Percentiles rank a stretch among this genome's conserved stretches.
phyloP scores from a whole-genome alignment of 2,113 vertebrate species.

The Dasyprocta punctata region DNA sequence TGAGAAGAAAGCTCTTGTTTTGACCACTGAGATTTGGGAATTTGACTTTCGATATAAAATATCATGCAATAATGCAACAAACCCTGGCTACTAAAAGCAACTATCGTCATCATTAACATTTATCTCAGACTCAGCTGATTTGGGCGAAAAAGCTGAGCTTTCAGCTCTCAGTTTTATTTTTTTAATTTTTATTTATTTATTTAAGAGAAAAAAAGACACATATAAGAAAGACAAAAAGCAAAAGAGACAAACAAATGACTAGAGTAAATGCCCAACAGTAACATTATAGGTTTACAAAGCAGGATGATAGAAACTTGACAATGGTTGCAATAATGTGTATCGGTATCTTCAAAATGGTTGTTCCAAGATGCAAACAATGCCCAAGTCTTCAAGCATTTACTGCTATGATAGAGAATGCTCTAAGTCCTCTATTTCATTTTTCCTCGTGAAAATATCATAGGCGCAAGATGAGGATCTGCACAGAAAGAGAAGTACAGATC shows the following conservation, averaged over 20 bases:
- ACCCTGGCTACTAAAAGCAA: background rate
- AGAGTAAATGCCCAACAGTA: no score
- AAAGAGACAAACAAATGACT: no score
- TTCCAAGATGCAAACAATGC: background rate
- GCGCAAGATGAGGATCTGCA: background rate
- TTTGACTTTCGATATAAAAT: background rate
- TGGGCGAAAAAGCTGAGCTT: background rate
- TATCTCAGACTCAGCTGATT: background rate
- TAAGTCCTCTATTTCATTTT: background rate
- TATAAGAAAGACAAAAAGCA: no score
- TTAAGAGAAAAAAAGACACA: no score
- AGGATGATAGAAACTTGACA: no score
- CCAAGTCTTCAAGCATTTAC: background rate
- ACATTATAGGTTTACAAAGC: no score
- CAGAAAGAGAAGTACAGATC: no score
- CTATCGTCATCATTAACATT: background rate
- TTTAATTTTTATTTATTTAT: no score
- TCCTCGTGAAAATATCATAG: background rate
- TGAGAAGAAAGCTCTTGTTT: background rate
- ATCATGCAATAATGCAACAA: background rate
- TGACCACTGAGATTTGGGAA: background rate
- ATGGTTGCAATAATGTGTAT: no score
- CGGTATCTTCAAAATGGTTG: no score
- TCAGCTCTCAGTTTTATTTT: conserved; percentile 34
- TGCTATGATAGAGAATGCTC: background rate